phyloP scores from a whole-genome alignment of 2,888 invertebrate genomes.

The Cheilosia vernalis region DNA sequence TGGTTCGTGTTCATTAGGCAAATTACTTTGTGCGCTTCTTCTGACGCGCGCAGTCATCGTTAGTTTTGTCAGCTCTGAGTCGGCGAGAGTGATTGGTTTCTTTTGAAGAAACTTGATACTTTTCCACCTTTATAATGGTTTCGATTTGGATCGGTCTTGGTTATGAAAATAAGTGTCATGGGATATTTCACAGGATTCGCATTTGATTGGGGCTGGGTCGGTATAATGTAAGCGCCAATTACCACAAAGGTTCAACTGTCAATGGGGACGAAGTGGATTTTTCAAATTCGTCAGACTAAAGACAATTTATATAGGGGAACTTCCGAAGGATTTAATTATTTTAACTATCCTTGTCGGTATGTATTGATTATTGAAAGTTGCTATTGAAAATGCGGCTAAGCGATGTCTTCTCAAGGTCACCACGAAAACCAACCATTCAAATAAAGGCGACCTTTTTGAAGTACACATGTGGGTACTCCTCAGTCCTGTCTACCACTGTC shows the following conservation, averaged over 20 bases:
- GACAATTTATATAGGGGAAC: too few relatives aligned
- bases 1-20: slow-evolving; percentile 55
- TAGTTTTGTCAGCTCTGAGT: slow-evolving; percentile 1
- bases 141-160: slow-evolving; percentile 11
- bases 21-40: slow-evolving; percentile 39
- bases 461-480: too few relatives aligned
- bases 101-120: slow-evolving; percentile 58
- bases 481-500: too few relatives aligned
- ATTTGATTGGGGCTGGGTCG: slow-evolving; percentile 47
- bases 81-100: slow-evolving; percentile 17
- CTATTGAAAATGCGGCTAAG: too few relatives aligned
- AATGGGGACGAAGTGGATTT: background rate
- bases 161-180: slow-evolving; percentile 48
- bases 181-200: slow-evolving; percentile 47
- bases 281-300: background rate
- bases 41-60: slow-evolving; percentile 2
- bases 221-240: background rate
- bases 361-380: too few relatives aligned
- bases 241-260: background rate
- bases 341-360: too few relatives aligned
- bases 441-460: too few relatives aligned
- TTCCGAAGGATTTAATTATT: background rate
- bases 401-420: too few relatives aligned
- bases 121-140: slow-evolving; percentile 57
- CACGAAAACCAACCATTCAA: too few relatives aligned